Percentiles rank a stretch among this genome's conserved stretches.
phyloP scores from a whole-genome alignment of 2,113 vertebrate species.

The Aldabrachelys gigantea region DNA sequence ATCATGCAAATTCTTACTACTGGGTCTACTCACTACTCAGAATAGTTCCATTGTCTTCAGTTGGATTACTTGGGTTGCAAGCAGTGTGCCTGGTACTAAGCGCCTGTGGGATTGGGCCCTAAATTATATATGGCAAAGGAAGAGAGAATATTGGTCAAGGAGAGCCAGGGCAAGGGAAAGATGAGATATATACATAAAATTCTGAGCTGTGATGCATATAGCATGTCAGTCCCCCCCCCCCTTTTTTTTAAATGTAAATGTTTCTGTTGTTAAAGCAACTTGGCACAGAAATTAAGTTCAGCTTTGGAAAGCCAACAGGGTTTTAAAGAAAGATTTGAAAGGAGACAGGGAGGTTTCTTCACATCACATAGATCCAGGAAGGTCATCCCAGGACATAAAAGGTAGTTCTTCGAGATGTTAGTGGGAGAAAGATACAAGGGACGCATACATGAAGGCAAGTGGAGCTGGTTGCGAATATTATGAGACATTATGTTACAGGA shows the following conservation, averaged over 20 bases:
- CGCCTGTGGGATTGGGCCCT: not conserved
- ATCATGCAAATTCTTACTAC: not conserved
- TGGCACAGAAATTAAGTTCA: not conserved
- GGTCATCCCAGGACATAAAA: not conserved
- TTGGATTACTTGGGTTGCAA: not conserved
- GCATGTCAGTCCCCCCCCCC: too few relatives aligned
- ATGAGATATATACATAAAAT: not conserved
- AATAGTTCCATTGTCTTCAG: fast-evolving
- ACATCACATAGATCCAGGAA: not conserved
- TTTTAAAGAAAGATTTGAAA: not conserved
- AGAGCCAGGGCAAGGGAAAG: not conserved
- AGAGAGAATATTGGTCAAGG: not conserved
- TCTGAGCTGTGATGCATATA: not conserved
- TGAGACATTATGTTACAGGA: not conserved
- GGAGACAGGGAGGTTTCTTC: not conserved
- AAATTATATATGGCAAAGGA: not conserved
- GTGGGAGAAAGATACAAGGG: not conserved
- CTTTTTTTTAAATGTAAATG: not conserved
- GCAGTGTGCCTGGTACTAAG: not conserved
- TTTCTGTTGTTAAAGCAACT: not conserved
- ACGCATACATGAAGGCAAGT: not conserved
- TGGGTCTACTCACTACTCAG: fast-evolving
- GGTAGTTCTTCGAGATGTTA: not conserved
- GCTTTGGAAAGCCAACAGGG: not conserved
- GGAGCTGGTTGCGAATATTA: not conserved